Conservation (phyloP, 2,888 invertebrate genomes). For the Clistopyga incitator region DNA sequence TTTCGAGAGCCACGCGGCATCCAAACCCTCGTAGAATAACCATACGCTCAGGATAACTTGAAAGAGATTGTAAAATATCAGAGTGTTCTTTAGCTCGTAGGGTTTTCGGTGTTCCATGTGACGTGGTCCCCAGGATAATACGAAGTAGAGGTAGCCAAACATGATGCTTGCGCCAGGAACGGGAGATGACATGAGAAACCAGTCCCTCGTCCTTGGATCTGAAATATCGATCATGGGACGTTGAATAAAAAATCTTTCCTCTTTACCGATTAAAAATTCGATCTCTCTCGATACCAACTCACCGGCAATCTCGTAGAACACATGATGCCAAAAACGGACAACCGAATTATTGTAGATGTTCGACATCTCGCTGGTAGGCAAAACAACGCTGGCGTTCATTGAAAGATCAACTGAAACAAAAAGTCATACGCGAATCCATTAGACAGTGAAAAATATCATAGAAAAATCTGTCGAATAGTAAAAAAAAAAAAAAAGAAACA, state of each 20-base stretch:
- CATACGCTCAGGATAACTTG: conserved; percentile 94
- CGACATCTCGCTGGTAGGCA: conserved; percentile 77
- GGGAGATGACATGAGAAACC: conserved; percentile 91
- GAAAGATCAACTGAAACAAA: conserved; percentile 72
- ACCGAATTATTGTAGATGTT: conserved; percentile 87
- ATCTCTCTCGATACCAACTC: conserved; percentile 71
- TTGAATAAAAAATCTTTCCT: background rate
- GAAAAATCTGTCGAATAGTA: background rate
- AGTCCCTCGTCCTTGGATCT: conserved; percentile 90
- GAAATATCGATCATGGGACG: conserved; percentile 61
- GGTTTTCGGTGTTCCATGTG: conserved; percentile 95
- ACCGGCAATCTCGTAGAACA: conserved; percentile 90
- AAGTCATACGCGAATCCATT: background rate
- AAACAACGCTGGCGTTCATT: conserved; percentile 79
- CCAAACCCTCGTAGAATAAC: conserved; percentile 92
- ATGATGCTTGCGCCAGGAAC: conserved; percentile 89
- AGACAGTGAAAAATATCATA: conserved; percentile 16
- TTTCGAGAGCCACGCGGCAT: conserved; percentile 91
- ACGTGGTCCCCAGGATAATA: conserved; percentile 91
- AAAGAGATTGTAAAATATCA: conserved; percentile 94
- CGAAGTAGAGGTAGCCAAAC: conserved; percentile 89
- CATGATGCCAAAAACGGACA: conserved; percentile 87
- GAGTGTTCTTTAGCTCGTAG: conserved; percentile 90
- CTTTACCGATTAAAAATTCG: background rate
- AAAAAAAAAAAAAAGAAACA: too few species aligned